phyloP scores from a whole-genome alignment of 2,888 invertebrate species.

The Nomada hirtipes region DNA sequence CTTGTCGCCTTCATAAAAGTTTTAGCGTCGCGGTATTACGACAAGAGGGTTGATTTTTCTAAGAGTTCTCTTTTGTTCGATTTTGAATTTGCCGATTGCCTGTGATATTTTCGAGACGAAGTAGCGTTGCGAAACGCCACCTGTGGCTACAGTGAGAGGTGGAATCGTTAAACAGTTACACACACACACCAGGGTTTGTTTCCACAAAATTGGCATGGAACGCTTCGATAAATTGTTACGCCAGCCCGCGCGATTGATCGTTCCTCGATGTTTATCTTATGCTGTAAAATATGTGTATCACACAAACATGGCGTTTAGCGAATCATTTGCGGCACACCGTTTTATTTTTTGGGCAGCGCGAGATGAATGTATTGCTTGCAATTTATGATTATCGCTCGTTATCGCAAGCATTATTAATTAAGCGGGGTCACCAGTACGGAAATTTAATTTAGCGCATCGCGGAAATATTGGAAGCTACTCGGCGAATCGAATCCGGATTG shows the following conservation, averaged over 20 bases:
- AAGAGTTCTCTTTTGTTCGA: background rate
- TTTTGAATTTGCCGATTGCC: background rate
- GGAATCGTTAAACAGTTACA: background rate
- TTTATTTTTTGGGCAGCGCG: background rate
- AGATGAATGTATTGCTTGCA: background rate
- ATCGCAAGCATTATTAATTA: slow-evolving; percentile 1
- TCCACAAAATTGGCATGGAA: slow-evolving; percentile 4
- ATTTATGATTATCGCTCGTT: background rate
- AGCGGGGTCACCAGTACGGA: background rate
- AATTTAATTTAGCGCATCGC: slow-evolving; percentile 2
- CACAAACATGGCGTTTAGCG: background rate
- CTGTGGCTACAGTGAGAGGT: background rate
- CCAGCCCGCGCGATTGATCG: too few relatives aligned
- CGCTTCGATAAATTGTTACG: background rate
- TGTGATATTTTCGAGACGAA: too few relatives aligned
- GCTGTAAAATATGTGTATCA: too few relatives aligned
- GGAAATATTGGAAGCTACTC: background rate
- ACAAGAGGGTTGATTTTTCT: too few relatives aligned
- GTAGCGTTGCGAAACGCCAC: background rate
- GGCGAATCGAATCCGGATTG: background rate
- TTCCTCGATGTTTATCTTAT: too few relatives aligned
- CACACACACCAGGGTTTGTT: background rate
- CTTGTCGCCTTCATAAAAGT: background rate
- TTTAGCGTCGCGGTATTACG: too few relatives aligned
- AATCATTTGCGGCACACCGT: background rate